Percentiles rank a stretch among this genome's conserved stretches.
Conservation (phyloP, 2,888 invertebrate genomes). For the Dynastes tityus region DNA sequence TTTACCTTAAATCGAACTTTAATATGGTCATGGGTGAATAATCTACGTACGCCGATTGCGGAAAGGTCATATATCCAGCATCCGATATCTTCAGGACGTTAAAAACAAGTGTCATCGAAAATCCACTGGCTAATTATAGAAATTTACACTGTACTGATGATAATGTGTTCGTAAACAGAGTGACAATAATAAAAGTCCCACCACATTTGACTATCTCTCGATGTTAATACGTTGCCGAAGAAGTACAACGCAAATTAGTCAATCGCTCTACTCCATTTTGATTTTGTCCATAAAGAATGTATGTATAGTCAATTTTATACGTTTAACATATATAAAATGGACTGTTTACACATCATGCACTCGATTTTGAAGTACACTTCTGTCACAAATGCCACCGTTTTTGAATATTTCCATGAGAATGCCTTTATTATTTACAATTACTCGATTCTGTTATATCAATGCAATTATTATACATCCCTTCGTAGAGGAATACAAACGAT, state of each 20-base stretch:
- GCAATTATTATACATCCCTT: slow-evolving; percentile 45
- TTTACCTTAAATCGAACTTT: slow-evolving; percentile 53
- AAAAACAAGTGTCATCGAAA: slow-evolving; percentile 44
- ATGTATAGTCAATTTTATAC: slow-evolving; percentile 64
- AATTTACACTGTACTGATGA: slow-evolving; percentile 24
- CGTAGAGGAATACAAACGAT: slow-evolving; percentile 49
- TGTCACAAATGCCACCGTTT: slow-evolving; percentile 61
- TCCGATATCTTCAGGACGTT: slow-evolving; percentile 51
- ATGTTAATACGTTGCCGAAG: slow-evolving; percentile 30
- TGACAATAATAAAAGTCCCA: slow-evolving; percentile 49
- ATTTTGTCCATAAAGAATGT: slow-evolving; percentile 66
- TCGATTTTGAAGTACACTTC: slow-evolving; percentile 61
- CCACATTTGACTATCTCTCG: slow-evolving; percentile 47
- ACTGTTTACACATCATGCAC: slow-evolving; percentile 61
- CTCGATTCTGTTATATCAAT: slow-evolving; percentile 62
- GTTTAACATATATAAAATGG: slow-evolving; percentile 59
- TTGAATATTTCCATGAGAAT: slow-evolving; percentile 63
- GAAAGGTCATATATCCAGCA: slow-evolving; percentile 54
- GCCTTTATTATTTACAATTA: slow-evolving; percentile 64
- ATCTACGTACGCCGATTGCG: slow-evolving; percentile 46
- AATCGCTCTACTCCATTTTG: slow-evolving; percentile 68
- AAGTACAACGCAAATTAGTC: slow-evolving; percentile 65
- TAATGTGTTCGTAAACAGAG: slow-evolving; percentile 48
- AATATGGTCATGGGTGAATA: slow-evolving; percentile 45
- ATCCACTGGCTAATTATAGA: slow-evolving; percentile 40